Percentiles rank a stretch among this genome's conserved stretches.
phyloP scores from a whole-genome alignment of 2,888 invertebrate species.

The Sesia bembeciformis region DNA sequence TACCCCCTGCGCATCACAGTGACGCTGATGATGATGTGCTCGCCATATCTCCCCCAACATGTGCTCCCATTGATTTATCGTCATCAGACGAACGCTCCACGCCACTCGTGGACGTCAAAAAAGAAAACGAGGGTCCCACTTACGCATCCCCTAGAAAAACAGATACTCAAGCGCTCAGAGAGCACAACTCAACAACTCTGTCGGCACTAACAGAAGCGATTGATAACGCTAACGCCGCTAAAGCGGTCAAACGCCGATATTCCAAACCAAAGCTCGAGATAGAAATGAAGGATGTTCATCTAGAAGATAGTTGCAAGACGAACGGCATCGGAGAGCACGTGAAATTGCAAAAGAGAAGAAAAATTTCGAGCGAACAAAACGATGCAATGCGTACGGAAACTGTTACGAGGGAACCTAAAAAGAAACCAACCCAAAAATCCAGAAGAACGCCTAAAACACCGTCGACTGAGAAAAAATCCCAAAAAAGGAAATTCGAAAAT shows the following conservation, averaged over 20 bases:
- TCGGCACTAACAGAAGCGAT: conserved; percentile 31
- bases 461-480: conserved; percentile 48
- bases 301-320: conserved; percentile 58
- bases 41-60: conserved; percentile 61
- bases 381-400: conserved; percentile 37
- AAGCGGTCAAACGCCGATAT: conserved; percentile 56
- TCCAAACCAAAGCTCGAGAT: conserved; percentile 65
- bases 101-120: conserved; percentile 60
- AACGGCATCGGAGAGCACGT: conserved; percentile 71
- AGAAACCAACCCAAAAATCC: conserved; percentile 30
- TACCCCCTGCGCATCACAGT: conserved; percentile 44
- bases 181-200: conserved; percentile 43
- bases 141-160: conserved; percentile 47
- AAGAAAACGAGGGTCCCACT: conserved; percentile 63
- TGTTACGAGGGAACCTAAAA: conserved; percentile 44
- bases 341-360: conserved; percentile 69
- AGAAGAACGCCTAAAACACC: conserved; percentile 41
- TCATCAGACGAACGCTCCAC: conserved; percentile 64
- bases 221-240: conserved; percentile 26
- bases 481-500: conserved; percentile 58
- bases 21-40: conserved; percentile 69
- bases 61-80: conserved; percentile 62
- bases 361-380: conserved; percentile 58
- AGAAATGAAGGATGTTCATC: conserved; percentile 62
- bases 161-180: conserved; percentile 58